phyloP scores from a whole-genome alignment of 2,888 invertebrate species.

The Drosophila birchii region DNA sequence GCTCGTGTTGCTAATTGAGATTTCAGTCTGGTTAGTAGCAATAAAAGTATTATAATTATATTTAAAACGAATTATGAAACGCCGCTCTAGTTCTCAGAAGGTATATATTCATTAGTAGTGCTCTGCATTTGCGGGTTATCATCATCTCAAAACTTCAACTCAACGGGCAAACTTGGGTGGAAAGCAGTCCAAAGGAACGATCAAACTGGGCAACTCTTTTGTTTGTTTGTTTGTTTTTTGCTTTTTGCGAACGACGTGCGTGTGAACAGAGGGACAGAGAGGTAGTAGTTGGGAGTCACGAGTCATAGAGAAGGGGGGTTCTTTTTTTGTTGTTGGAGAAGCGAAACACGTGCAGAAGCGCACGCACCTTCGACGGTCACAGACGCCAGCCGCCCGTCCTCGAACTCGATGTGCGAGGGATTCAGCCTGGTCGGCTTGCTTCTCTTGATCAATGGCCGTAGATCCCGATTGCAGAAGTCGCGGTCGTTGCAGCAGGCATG shows the following conservation, averaged over 20 bases:
- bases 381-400: constrained; percentile 36
- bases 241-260: constrained; percentile 38
- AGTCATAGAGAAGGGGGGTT: constrained; percentile 6
- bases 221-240: constrained; percentile 18
- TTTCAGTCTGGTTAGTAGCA: constrained; percentile 69
- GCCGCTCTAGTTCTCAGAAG: constrained; percentile 31
- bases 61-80: constrained; percentile 26
- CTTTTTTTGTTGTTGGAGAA: constrained; percentile 1
- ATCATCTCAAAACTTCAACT: constrained; percentile 61
- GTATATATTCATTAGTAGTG: constrained; percentile 60
- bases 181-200: constrained; percentile 63
- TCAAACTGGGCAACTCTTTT: constrained; percentile 41
- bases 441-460: constrained; percentile 84
- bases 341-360: constrained; percentile 62
- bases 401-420: constrained; percentile 21
- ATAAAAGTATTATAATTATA: constrained; percentile 54
- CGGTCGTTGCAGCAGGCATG: constrained; percentile 84
- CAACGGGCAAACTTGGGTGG: constrained; percentile 56
- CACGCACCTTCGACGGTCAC: constrained; percentile 77
- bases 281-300: constrained; percentile 2
- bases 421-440: constrained; percentile 10
- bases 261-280: constrained; percentile 20
- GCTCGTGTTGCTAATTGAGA: constrained; percentile 64
- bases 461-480: constrained; percentile 84
- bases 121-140: constrained; percentile 62